Base-by-base conservation (phyloP, 1,140 invertebrate genomes). In the Drosophila bipectinata region DNA sequence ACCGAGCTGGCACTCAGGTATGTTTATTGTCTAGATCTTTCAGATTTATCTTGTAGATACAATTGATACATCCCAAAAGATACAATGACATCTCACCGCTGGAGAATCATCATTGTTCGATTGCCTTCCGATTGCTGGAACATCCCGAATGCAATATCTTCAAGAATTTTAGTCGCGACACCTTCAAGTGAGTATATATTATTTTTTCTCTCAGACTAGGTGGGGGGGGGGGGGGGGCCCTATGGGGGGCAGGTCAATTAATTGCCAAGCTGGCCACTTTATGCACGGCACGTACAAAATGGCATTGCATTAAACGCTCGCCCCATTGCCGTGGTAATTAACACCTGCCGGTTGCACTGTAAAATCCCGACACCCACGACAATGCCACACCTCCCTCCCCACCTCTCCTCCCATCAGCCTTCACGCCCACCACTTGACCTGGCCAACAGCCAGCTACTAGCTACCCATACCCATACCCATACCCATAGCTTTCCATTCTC, bases 11-110 rank as follows among this genome's bases (percentile, higher is more conserved):
- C 97, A 7, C 93, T 97, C 52, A 94, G 96, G 67, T 92, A 58
- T 52, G 71, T 64, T 10, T 15, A 18, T 3, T 15, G 21, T 15
- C 14, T 14, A 41, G 3, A 41, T 3, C 34, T 44, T 1, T 4
- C 1, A n/a, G 26, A 10, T 6, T 10, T 15, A 28, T 39, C 30
- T 15, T 7, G 41, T 39, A 60, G 55, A 54, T 14, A 44, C 10
- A 18, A 4, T 0, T 32, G 10, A 15, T 15, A 18, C 18, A 15
- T 21, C 18, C 30, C 37, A 1, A 1, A 26, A 92, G 92, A 37
- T 98, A 97, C 92, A 97, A 97, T 92, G 97, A 98, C 92, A 97
- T 97, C 72, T 97, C 96, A 45, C 97, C 97, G 1, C 92, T 98
- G 77, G 97, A 98, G 90, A 98, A 97, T 92, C 97, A 98, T 91